phyloP scores from a whole-genome alignment of 2,888 invertebrate species.

The Pterostichus niger region DNA sequence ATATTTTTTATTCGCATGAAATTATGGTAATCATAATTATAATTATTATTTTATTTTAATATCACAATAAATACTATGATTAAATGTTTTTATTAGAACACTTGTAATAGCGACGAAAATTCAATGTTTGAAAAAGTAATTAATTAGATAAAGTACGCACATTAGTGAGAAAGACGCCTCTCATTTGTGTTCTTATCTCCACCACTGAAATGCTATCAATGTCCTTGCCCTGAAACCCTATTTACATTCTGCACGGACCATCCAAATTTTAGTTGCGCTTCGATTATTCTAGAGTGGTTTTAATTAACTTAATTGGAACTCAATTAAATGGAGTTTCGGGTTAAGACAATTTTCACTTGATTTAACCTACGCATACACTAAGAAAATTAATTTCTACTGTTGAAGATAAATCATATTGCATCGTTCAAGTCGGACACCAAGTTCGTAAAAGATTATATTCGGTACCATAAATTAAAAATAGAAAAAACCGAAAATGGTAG shows the following conservation, averaged over 20 bases:
- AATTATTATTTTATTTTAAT: too few relatives aligned
- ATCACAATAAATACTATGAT: too few relatives aligned
- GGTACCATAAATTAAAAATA: neutral
- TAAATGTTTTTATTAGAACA: too few relatives aligned
- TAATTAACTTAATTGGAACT: conserved; percentile 54
- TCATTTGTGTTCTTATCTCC: conserved; percentile 1
- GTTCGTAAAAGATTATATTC: neutral
- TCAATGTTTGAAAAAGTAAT: conserved; percentile 10
- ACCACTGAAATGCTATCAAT: conserved; percentile 11
- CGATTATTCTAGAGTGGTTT: conserved; percentile 44
- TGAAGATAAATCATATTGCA: conserved; percentile 10
- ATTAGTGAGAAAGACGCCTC: conserved; percentile 16
- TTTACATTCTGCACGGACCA: conserved; percentile 49
- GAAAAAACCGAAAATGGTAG: neutral
- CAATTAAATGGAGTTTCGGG: conserved; percentile 50
- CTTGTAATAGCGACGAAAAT: neutral
- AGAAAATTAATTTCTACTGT: conserved; percentile 1
- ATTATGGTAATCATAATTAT: too few relatives aligned
- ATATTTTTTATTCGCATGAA: too few relatives aligned
- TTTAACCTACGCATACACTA: conserved; percentile 45
- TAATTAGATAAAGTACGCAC: conserved; percentile 28
- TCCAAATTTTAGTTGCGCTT: conserved; percentile 39
- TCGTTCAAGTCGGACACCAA: conserved; percentile 1
- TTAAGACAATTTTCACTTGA: conserved; percentile 50
- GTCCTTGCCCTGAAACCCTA: conserved; percentile 42